Conservation (phyloP, 1,140 invertebrate species). For the Solenopsis fugax region DNA sequence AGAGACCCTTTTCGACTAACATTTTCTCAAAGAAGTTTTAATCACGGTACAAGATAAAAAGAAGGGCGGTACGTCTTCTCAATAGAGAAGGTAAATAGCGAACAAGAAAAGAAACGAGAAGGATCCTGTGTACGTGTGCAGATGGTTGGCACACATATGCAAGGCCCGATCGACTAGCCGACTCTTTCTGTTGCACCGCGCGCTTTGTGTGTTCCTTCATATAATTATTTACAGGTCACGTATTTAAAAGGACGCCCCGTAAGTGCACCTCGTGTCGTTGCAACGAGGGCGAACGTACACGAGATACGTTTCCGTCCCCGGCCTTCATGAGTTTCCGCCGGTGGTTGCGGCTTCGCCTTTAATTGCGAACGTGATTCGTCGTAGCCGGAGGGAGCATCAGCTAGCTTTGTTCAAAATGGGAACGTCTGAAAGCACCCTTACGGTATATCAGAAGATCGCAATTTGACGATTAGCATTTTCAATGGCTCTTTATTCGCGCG, state of each 20-base stretch:
- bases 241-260: constrained; percentile 78
- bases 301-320: constrained; percentile 73
- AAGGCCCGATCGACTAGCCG: constrained; percentile 56
- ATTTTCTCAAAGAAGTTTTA: constrained; percentile 63
- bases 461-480: constrained; percentile 45
- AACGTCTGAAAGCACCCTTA: constrained; percentile 60
- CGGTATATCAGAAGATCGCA: constrained; percentile 12
- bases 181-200: constrained; percentile 67
- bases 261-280: constrained; percentile 67
- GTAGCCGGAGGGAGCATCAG: constrained; percentile 57
- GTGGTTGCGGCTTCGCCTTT: constrained; percentile 76
- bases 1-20: constrained; percentile 21
- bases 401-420: constrained; percentile 68
- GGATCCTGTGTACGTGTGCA: neutral
- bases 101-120: constrained; percentile 11
- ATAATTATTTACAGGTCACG: constrained; percentile 81
- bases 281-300: constrained; percentile 69
- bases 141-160: neutral
- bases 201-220: constrained; percentile 75
- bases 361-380: constrained; percentile 80
- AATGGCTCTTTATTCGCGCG: neutral
- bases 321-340: constrained; percentile 71
- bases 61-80: neutral
- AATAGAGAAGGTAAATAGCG: constrained; percentile 24
- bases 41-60: constrained; percentile 56